Base-by-base conservation (phyloP, 2,113 vertebrate species). In the Malurus alboscapulatus region DNA sequence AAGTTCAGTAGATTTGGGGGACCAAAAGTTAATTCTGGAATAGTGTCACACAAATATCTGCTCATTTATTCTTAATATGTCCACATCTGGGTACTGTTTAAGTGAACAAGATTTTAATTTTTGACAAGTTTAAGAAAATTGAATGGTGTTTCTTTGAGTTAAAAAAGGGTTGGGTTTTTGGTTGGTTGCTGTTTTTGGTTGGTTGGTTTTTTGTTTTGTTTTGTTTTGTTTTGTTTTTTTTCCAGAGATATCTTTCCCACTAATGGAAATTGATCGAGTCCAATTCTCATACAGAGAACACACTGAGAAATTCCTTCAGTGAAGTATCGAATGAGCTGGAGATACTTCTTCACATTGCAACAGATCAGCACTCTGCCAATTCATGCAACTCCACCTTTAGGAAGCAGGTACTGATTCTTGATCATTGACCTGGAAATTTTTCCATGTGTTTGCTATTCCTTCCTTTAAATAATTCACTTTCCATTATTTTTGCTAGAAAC, bases 371-470 rank as follows among this genome's bases (percentile, higher is more conserved):
- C n/a, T 72, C 58, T 84, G 57, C 20, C 57, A 47, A 72, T 63
- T 89, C 81, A 45, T 55, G 30, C 42, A 81, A 44, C 6, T 84
- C 17, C 5, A 38, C 19, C 45, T 87, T 75, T 72, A 79, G 14
- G 11, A 75, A 84, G 44, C 63, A 53, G 30, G 19, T 53, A 75
- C 45, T 65, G 36, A 57, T 68, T 92, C 85, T 82, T 84, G 47
- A 48, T 91, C 71, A 76, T 24, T 91, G 90, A 82, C 74, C 66
- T 88, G 69, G 74, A 94, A 82, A n/a, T 68, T 78, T 92, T 91
- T 84, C 40, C 57, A 36, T 57, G 26, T 71, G 34, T 87, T 95
- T 89, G 10, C 40, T 79, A 50, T 12, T 91, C 17, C 8, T 65
- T 87, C n/a, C 77, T 78, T 75, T 84, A 87, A 87, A 91, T 83